A percentile compares a stretch with the other conserved stretches of the same genome.
Conservation (phyloP, 2,797 vertebrate genomes). For the Harpagifer antarcticus region DNA sequence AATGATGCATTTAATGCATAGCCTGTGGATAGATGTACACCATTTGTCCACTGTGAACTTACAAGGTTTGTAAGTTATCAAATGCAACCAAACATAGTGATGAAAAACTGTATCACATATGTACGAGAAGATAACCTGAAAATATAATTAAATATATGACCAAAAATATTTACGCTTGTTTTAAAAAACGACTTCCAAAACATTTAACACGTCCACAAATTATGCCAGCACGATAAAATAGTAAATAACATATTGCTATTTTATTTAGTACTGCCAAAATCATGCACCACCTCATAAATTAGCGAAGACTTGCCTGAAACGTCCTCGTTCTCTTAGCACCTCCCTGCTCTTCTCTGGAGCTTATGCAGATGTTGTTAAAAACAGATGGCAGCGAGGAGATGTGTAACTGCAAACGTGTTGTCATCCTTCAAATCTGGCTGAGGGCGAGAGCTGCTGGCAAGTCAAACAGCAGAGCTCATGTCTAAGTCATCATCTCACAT, state of each 20-base stretch:
- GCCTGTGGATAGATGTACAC: not conserved
- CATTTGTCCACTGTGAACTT: not conserved
- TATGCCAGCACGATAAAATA: constrained; percentile 3
- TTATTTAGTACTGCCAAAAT: constrained; percentile 26
- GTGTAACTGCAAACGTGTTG: constrained; percentile 30
- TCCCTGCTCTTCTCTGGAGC: constrained; percentile 5
- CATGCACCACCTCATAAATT: constrained; percentile 35
- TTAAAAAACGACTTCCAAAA: constrained; percentile 9
- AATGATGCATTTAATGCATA: not conserved
- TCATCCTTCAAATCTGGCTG: constrained; percentile 32
- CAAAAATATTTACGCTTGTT: not conserved
- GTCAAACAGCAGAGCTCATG: constrained; percentile 26
- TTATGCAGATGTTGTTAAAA: constrained; percentile 31
- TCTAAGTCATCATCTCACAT: constrained; percentile 16
- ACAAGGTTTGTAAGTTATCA: not conserved
- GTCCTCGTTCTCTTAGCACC: not conserved
- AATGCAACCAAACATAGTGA: not conserved
- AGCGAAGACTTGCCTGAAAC: constrained; percentile 9
- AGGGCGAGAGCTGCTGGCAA: constrained; percentile 18
- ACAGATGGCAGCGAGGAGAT: constrained; percentile 10
- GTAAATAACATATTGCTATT: constrained; percentile 20
- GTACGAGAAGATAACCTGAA: not conserved
- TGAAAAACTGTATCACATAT: not conserved
- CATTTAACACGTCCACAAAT: constrained; percentile 2
- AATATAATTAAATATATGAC: constrained; percentile 8